Percentiles rank a stretch among this genome's conserved stretches.
These are phyloP conservation scores for Phrixothrix hirtus DNA, from an alignment of 2,888 invertebrate species.

Conservation along the genomic window DNA sequence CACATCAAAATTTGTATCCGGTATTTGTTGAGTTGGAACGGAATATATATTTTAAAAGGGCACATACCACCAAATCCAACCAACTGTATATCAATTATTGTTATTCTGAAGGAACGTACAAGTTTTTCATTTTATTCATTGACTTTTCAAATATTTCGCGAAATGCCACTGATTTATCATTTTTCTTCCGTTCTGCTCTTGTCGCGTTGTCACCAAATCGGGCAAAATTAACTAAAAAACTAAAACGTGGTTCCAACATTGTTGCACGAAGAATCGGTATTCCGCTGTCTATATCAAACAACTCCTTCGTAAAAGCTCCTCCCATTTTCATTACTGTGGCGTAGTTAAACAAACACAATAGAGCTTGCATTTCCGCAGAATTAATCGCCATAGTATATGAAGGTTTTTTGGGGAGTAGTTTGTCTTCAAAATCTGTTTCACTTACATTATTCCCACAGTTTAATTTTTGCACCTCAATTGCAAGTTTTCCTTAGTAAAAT, in stretches of 20 bases:
- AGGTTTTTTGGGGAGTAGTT: conserved; percentile 6
- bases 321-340: conserved; percentile 9
- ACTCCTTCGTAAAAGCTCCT: too few species aligned
- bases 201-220: conserved; percentile 35
- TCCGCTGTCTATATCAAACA: too few species aligned
- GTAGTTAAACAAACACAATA: too few species aligned
- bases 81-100: conserved; percentile 27
- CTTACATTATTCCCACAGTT: conserved; percentile 10
- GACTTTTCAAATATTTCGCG: conserved; percentile 10
- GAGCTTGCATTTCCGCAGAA: too few species aligned
- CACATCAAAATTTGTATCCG: too few species aligned
- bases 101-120: conserved; percentile 7
- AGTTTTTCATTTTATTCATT: conserved; percentile 11
- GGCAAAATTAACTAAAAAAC: conserved; percentile 22
- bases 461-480: conserved; percentile 13
- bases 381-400: too few species aligned
- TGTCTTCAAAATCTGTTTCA: too few species aligned
- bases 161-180: conserved; percentile 33
- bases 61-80: conserved; percentile 22
- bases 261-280: conserved; percentile 23
- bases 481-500: conserved; percentile 22
- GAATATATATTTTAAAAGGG: conserved; percentile 20
- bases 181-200: conserved; percentile 21
- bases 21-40: too few species aligned
- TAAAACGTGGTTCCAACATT: conserved; percentile 22